A percentile compares a stretch with the other conserved stretches of the same genome.
These are phyloP conservation scores for Hyposoter didymator DNA, from an alignment of 2,888 invertebrate genomes.

Conservation along the genomic window DNA sequence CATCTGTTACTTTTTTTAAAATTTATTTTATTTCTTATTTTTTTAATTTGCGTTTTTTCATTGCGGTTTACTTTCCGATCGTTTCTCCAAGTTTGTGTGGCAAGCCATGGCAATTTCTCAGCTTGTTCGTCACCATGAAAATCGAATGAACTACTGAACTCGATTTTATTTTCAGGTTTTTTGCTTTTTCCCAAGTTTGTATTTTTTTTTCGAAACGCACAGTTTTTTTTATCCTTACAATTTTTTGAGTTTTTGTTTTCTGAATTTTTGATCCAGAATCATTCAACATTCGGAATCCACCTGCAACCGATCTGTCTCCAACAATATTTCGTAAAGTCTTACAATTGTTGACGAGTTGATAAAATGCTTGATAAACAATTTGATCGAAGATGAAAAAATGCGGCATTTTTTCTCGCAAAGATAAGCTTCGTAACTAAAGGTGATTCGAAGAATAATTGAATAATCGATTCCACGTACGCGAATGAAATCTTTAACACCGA, in stretches of 20 bases:
- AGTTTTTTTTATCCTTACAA: background rate
- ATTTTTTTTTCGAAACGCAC: background rate
- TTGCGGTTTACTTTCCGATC: constrained; percentile 35
- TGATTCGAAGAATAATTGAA: background rate
- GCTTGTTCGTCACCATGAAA: background rate
- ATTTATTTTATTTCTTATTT: background rate
- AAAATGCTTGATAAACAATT: background rate
- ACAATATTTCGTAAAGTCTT: background rate
- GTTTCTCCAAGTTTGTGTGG: background rate
- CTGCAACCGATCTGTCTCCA: background rate
- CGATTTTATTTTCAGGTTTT: background rate
- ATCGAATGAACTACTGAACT: background rate
- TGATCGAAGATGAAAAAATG: background rate
- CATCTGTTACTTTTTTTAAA: constrained; percentile 26
- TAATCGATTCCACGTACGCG: background rate
- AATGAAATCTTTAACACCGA: background rate
- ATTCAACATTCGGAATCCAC: background rate
- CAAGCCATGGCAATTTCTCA: background rate
- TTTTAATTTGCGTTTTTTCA: background rate
- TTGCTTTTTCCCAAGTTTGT: no score
- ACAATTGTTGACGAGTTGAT: background rate
- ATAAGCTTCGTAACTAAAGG: background rate
- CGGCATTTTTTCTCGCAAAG: background rate
- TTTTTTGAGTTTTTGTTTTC: background rate
- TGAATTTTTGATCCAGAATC: background rate